These are phyloP conservation scores for Poliocrania exsul DNA, from an alignment of 2,797 vertebrate species.

Conservation along the genomic window DNA sequence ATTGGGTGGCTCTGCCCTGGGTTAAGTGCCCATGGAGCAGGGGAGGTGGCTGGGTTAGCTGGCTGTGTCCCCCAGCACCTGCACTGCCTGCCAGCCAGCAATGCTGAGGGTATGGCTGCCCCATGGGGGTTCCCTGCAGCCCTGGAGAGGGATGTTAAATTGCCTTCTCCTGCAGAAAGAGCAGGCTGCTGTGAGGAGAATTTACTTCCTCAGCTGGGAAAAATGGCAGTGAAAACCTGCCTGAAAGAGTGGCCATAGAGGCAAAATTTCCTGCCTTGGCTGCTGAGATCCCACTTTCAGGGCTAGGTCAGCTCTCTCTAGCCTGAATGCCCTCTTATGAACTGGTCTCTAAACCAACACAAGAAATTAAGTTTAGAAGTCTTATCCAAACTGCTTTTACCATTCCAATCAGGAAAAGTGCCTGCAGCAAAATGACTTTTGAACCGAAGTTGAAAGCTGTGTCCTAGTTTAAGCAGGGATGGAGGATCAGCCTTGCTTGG, in stretches of 20 bases:
- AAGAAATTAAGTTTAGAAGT: neutral
- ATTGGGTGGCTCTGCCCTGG: neutral
- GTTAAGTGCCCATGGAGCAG: neutral
- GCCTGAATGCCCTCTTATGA: neutral
- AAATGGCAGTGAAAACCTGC: neutral
- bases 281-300: neutral
- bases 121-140: rapidly evolving
- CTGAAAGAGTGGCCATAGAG: neutral
- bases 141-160: neutral
- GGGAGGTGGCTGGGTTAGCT: neutral
- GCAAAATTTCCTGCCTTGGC: neutral
- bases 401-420: neutral
- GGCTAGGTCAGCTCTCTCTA: neutral
- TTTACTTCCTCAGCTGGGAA: neutral
- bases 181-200: neutral
- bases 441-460: neutral
- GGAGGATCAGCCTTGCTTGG: slow-evolving; percentile 1
- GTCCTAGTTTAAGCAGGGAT: slow-evolving; percentile 51
- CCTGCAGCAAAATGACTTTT: slow-evolving; percentile 48
- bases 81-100: neutral
- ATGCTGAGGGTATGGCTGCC: neutral
- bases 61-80: neutral
- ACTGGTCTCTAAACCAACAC: slow-evolving; percentile 1
- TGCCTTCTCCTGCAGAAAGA: neutral
- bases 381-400: slow-evolving; percentile 18